These are phyloP conservation scores for Teinopalpus imperialis DNA, from an alignment of 2,888 invertebrate species.

Conservation along the genomic window DNA sequence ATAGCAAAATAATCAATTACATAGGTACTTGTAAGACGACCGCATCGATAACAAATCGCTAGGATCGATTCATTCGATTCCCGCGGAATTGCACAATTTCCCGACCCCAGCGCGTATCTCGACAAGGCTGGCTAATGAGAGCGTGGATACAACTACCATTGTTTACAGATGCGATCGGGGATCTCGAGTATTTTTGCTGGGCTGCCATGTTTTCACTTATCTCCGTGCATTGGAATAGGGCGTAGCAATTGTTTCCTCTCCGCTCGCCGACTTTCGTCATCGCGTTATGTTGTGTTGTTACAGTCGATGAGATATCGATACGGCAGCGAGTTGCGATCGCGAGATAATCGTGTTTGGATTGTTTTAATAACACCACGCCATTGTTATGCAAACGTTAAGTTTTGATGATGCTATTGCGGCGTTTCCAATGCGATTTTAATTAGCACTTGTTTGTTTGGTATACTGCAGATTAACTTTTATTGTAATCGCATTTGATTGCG, in stretches of 20 bases:
- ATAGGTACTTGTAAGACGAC: conserved; percentile 31
- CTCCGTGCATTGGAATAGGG: conserved; percentile 58
- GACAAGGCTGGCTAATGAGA: conserved; percentile 76
- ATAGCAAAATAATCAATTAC: conserved; percentile 35
- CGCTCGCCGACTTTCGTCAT: conserved; percentile 64
- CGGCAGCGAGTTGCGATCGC: conserved; percentile 33
- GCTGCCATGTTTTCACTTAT: conserved; percentile 75
- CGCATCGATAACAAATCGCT: conserved; percentile 61
- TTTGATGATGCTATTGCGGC: conserved; percentile 22
- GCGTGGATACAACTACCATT: conserved; percentile 72
- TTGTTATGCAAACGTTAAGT: conserved; percentile 33
- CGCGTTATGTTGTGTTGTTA: conserved; percentile 33
- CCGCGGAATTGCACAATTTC: conserved; percentile 60
- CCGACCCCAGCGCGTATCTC: conserved; percentile 41
- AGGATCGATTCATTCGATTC: conserved; percentile 59
- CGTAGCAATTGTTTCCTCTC: conserved; percentile 62
- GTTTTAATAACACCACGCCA: conserved; percentile 29
- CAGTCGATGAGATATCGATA: conserved; percentile 39
- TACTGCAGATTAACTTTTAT: neutral
- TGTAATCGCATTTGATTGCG: neutral
- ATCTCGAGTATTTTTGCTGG: conserved; percentile 73
- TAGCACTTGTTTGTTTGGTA: neutral
- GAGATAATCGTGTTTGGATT: conserved; percentile 34
- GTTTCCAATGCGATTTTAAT: conserved; percentile 21
- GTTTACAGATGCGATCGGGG: conserved; percentile 72